phyloP scores from a whole-genome alignment of 2,113 vertebrate species.

The Mola mola region DNA sequence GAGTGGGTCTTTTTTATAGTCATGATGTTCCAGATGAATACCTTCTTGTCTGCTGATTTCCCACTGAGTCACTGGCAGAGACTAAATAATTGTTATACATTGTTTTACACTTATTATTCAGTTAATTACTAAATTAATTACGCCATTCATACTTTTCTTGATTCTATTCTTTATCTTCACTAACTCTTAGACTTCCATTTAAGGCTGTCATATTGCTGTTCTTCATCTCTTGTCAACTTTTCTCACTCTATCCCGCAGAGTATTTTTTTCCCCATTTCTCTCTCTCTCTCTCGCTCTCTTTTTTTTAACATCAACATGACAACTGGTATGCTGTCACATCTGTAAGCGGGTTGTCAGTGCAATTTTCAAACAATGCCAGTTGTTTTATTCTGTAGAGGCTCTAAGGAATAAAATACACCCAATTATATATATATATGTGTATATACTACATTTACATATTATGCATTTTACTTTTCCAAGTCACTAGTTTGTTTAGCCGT shows the following conservation, averaged over 20 bases:
- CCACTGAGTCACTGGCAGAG: not conserved
- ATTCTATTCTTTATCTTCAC: not conserved
- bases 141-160: conserved; percentile 3
- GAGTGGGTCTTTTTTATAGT: conserved; percentile 8
- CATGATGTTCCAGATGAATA: not conserved
- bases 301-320: conserved; percentile 15
- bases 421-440: too few species aligned
- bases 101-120: too few species aligned
- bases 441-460: not conserved
- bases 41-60: not conserved
- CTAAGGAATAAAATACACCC: conserved; percentile 34
- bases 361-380: conserved; percentile 73
- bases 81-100: too few species aligned
- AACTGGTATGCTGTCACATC: conserved; percentile 34
- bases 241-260: conserved; percentile 28
- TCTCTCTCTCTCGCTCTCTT: not conserved
- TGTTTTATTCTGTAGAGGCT: conserved; percentile 43
- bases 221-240: conserved; percentile 21
- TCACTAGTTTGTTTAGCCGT: too few species aligned
- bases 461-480: too few species aligned
- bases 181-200: not conserved
- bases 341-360: conserved; percentile 52
- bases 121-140: not conserved
- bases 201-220: conserved; percentile 2
- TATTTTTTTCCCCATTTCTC: not conserved